A percentile compares a stretch with the other conserved stretches of the same genome.
These are phyloP conservation scores for Tiliacea citrago DNA, from an alignment of 2,888 invertebrate genomes.

Conservation along the genomic window DNA sequence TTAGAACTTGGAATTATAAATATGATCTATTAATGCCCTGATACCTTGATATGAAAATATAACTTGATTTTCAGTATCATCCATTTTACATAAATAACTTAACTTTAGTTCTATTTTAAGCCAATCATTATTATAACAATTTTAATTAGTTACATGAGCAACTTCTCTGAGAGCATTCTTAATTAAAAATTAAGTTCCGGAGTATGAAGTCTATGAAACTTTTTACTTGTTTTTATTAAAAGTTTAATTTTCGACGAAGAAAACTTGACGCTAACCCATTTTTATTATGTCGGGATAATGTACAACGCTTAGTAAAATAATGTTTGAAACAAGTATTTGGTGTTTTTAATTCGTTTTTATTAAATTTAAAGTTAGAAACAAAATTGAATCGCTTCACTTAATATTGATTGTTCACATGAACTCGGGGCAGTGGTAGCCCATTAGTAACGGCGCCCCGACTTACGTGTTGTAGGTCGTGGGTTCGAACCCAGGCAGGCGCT, in stretches of 20 bases:
- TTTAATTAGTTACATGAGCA: slow-evolving; percentile 50
- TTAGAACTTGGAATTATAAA: not conserved
- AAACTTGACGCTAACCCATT: slow-evolving; percentile 43
- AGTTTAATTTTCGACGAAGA: slow-evolving; percentile 50
- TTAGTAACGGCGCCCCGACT: too few relatives aligned
- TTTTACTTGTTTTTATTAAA: slow-evolving; percentile 52
- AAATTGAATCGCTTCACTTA: not conserved
- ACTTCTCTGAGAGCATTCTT: slow-evolving; percentile 42
- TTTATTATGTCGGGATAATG: slow-evolving; percentile 29
- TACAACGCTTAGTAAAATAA: slow-evolving; percentile 27
- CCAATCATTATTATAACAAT: slow-evolving; percentile 38
- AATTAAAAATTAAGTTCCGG: slow-evolving; percentile 56
- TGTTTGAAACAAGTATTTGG: not conserved
- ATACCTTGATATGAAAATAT: not conserved
- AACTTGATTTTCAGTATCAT: not conserved
- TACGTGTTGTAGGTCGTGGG: too few relatives aligned
- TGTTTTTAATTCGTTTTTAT: slow-evolving; percentile 1
- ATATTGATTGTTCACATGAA: not conserved
- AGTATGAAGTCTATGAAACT: slow-evolving; percentile 35
- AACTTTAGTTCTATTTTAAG: slow-evolving; percentile 22
- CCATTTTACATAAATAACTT: not conserved
- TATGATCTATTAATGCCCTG: too few relatives aligned
- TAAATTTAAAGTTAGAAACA: not conserved
- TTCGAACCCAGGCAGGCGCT: too few relatives aligned
- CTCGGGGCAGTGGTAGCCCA: too few relatives aligned